A percentile compares a stretch with the other conserved stretches of the same genome.
phyloP scores from a whole-genome alignment of 1,140 invertebrate species.

The Zaprionus vittiger region DNA sequence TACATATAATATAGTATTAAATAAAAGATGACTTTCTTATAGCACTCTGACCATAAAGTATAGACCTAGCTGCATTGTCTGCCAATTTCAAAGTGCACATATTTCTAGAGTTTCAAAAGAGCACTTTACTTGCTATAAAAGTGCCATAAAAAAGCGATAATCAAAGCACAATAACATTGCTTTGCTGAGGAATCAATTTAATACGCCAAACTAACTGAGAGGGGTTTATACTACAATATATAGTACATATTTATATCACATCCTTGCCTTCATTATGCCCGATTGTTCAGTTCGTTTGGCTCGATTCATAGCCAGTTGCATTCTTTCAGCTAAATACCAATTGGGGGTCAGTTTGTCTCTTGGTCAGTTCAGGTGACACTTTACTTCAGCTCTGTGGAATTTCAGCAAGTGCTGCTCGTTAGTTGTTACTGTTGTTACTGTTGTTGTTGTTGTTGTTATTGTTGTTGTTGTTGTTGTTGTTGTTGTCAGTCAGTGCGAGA shows the following conservation, averaged over 20 bases:
- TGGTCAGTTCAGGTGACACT: conserved; percentile 39
- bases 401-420: conserved; percentile 44
- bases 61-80: not conserved
- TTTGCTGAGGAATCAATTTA: not conserved
- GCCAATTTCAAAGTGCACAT: too few species aligned
- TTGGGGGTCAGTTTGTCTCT: conserved; percentile 58
- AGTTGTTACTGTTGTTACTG: conserved; percentile 18
- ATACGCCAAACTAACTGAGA: not conserved
- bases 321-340: conserved; percentile 64
- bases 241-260: not conserved
- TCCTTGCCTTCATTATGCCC: conserved; percentile 4
- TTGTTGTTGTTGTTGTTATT: conserved; percentile 22
- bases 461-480: conserved; percentile 19
- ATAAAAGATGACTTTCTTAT: too few species aligned
- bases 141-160: too few species aligned
- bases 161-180: too few species aligned
- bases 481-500: not conserved
- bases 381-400: conserved; percentile 51
- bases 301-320: conserved; percentile 43
- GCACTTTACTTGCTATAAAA: not conserved
- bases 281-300: conserved; percentile 25
- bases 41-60: not conserved
- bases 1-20: too few species aligned
- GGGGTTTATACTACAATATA: not conserved
- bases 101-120: not conserved